A percentile compares a stretch with the other conserved stretches of the same genome.
These are phyloP conservation scores for Actinostola sp. DNA, from an alignment of 92 coral and sea anemone species.

Conservation along the genomic window DNA sequence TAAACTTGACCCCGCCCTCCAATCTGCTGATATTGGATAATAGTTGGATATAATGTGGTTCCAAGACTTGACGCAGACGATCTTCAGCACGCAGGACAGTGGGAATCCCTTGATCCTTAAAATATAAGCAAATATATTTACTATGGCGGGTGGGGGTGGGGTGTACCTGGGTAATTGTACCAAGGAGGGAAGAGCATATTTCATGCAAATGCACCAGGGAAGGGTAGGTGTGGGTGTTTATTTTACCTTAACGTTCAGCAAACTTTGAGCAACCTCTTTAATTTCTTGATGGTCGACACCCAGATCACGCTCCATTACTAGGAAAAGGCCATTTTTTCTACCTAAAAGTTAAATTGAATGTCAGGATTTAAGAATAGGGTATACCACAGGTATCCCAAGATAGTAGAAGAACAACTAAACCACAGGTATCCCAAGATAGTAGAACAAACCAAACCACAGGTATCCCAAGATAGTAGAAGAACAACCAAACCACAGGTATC, in stretches of 20 bases:
- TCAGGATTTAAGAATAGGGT: neutral
- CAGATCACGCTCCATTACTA: constrained; percentile 84
- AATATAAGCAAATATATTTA: neutral
- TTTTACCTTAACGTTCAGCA: constrained; percentile 65
- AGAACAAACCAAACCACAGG: too few relatives aligned
- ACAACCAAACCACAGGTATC: too few relatives aligned
- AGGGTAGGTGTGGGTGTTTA: neutral
- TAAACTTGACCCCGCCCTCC: constrained; percentile 95
- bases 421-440: too few relatives aligned
- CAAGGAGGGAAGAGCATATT: too few relatives aligned
- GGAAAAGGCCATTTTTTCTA: constrained; percentile 83
- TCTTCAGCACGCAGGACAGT: constrained; percentile 86
- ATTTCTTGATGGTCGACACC: constrained; percentile 90
- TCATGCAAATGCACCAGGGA: neutral
- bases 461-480: too few relatives aligned
- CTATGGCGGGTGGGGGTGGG: too few relatives aligned
- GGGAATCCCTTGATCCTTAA: constrained; percentile 72
- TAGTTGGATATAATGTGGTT: constrained; percentile 87
- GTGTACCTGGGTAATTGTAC: too few relatives aligned
- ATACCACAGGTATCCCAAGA: neutral
- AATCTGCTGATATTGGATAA: constrained; percentile 83
- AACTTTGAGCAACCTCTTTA: constrained; percentile 49
- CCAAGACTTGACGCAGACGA: constrained; percentile 76
- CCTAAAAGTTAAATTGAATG: constrained; percentile 23
- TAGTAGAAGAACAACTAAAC: neutral